Base-by-base conservation (phyloP, 2,888 invertebrate species). In the Ichneumon xanthorius region DNA sequence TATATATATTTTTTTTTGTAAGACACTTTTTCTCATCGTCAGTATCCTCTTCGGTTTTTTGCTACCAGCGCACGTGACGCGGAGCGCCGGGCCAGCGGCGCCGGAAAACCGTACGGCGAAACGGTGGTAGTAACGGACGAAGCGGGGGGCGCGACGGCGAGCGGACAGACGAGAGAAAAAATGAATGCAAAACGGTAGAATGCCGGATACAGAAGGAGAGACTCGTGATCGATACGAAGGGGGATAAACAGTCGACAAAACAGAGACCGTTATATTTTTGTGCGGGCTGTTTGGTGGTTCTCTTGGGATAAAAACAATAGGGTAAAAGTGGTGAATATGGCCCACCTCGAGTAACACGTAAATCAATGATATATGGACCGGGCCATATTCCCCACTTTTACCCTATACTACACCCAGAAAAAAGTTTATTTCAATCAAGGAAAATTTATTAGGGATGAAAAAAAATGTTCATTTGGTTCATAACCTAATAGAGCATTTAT, bases 81-180 rank as follows among this genome's bases (percentile, higher is more conserved):
- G 19, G 45, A 37, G 16, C 37, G 37, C 58, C 71, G 58, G 45
- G 26, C 58, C 40, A 79, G 71, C 61, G 55, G 40, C 14, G 26
- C 6, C 55, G 55, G 30, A 9, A 80, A 48, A 63, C 48, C 50
- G 63, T 67, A 22, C 22, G 55, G 33, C 33, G 19, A n/a, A 48
- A 48, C 4, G 14, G 19, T 67, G 14, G 19, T 67, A 67, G 77
- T 77, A 67, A 77, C 22, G 26, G 30, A 70, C 37, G 37, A 61
- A 65, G 26, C 26, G 30, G 30, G 30, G 40, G 45, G 37, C 14
- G 73, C 33, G 22, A 16, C n/a, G 73, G 67, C 48, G 71, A 26
- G n/a, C n/a, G 63, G 37, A 65, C 37, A 53, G 48, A 16, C 45
- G 50, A 33, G n/a, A 65, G 76, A 76, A 50, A 50, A 80, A 78